These are phyloP conservation scores for Brachirus orientalis DNA, from an alignment of 2,113 vertebrate species.

Conservation along the genomic window DNA sequence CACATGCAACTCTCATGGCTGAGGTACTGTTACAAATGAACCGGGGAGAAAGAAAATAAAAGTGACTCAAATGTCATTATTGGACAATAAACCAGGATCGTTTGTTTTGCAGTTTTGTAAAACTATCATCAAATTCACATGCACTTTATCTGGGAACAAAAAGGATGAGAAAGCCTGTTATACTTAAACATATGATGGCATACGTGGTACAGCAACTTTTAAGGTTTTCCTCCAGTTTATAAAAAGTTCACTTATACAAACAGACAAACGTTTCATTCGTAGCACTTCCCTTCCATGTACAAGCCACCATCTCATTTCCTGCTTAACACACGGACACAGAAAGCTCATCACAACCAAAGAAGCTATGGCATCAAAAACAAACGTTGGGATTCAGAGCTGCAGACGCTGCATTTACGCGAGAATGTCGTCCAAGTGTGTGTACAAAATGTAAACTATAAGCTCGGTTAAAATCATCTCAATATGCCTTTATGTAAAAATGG, in stretches of 20 bases:
- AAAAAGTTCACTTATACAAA: slow-evolving; percentile 63
- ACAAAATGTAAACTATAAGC: slow-evolving; percentile 69
- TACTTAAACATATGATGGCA: slow-evolving; percentile 83
- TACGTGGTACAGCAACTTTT: slow-evolving; percentile 83
- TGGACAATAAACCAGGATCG: slow-evolving; percentile 82
- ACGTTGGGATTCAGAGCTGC: slow-evolving; percentile 60
- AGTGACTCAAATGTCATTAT: slow-evolving; percentile 70
- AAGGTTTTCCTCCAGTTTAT: slow-evolving; percentile 21
- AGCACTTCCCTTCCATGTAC: slow-evolving; percentile 65
- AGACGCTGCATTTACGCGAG: slow-evolving; percentile 82
- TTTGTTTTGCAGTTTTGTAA: slow-evolving; percentile 84
- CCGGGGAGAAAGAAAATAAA: slow-evolving; percentile 44
- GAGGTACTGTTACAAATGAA: slow-evolving; percentile 86
- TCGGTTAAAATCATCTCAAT: slow-evolving; percentile 44
- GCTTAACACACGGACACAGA: slow-evolving; percentile 63
- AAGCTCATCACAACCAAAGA: slow-evolving; percentile 67
- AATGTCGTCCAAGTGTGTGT: slow-evolving; percentile 81
- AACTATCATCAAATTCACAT: slow-evolving; percentile 90
- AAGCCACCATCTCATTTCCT: slow-evolving; percentile 43
- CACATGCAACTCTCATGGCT: slow-evolving; percentile 93
- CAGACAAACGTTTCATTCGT: slow-evolving; percentile 57
- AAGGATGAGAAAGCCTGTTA: slow-evolving; percentile 81
- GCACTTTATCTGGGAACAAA: slow-evolving; percentile 85
- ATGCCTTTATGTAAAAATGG: slow-evolving; percentile 46
- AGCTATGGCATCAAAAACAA: slow-evolving; percentile 70